Evolutionary conservation across 1,140 invertebrate species (phyloP), one percentile per base, ranked within the genome.

Genomic region (Stegodyphus mimosarum): DNA sequence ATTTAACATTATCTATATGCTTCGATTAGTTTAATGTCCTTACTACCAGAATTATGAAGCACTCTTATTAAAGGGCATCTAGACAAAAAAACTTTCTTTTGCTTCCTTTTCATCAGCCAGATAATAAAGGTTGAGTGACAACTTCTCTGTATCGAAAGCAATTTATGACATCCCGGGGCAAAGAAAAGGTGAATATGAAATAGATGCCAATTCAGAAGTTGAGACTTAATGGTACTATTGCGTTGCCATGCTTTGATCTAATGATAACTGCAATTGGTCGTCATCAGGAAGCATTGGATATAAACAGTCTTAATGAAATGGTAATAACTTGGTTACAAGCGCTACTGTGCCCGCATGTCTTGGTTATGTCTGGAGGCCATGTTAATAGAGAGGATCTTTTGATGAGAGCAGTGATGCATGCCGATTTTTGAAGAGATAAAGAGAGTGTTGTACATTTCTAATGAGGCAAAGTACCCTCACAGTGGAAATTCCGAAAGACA

Each of bases 151-250:
- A 73, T 52, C 33, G 7, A 33, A 63, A 74, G 73, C 72, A 53
- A 75, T 83, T 79, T 74, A 83, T 74, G 49, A 72, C 33, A 6
- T 76, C 81, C 73, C 10, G 15, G 48, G 81, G 81, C 64, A 48
- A 75, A 17, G n/a, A 66, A 84, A 75, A 84, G 81, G 81, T 84
- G 81, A 84, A 84, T 84, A 84, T 66, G 63, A 84, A 84, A 13
- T 60, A 84, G 80, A 50, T 52, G 69, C 72, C 77, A 79, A 63
- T 72, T 17, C 7, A 81, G 60, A 72, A 60, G 69, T n/a, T n/a
- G 15, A 18, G 50, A 18, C 7, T 10, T 72, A 74, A 74, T 74
- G 72, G 52, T 74, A 51, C 50, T 53, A 15, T 50, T 53, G 6
- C 17, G 15, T 60, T 51, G 55, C n/a, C 60, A 67, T 66, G 49